Evolutionary conservation across 1,140 invertebrate genomes (phyloP).

Genomic region (Trinorchestia longiramus): DNA sequence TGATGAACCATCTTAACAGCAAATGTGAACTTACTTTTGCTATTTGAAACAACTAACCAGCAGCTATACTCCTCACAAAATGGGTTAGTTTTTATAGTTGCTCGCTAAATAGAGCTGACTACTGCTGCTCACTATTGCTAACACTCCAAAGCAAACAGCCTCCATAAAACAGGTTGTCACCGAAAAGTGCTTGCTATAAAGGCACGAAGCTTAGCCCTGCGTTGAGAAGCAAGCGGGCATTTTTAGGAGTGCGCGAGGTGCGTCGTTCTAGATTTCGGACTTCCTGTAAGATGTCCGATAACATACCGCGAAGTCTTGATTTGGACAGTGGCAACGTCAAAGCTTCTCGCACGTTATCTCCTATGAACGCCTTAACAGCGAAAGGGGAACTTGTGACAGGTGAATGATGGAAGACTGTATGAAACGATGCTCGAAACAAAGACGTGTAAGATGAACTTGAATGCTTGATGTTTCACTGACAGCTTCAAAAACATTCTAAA

Average conservation of each 20-base stretch:
- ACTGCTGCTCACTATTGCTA: background rate
- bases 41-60: background rate
- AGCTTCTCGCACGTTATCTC: background rate
- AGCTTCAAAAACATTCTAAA: background rate
- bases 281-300: conserved; percentile 33
- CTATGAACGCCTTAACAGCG: background rate
- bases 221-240: background rate
- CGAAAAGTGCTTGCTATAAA: background rate
- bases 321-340: conserved; percentile 21
- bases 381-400: background rate
- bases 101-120: background rate
- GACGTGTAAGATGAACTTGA: background rate
- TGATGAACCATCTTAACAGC: too few relatives aligned
- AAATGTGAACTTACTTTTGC: too few relatives aligned
- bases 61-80: background rate
- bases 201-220: background rate
- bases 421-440: background rate
- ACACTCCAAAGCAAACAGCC: background rate
- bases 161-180: background rate
- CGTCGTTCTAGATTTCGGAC: background rate
- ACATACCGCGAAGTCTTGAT: conserved; percentile 30
- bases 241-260: background rate
- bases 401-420: background rate
- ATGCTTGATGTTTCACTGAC: background rate
- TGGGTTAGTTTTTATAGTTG: background rate